Percentiles rank a stretch among this genome's conserved stretches.
Conservation (phyloP, 2,797 vertebrate genomes). For the Chelon labrosus region DNA sequence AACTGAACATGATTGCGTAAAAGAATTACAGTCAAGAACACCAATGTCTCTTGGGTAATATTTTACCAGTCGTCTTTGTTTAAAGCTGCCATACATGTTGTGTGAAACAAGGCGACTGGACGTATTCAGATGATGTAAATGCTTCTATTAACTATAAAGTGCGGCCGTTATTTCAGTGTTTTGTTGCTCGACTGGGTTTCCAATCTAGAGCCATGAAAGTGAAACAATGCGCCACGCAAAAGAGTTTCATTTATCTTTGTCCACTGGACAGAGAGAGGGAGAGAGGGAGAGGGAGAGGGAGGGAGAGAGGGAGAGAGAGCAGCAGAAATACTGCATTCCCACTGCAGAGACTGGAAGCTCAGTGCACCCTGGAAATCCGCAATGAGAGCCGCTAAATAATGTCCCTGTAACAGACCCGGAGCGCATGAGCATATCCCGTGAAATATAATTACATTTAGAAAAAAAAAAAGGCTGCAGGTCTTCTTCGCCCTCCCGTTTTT, state of each 20-base stretch:
- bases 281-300: conserved; percentile 35
- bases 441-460: conserved; percentile 29
- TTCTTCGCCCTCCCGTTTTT: neutral
- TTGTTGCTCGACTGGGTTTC: conserved; percentile 83
- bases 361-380: conserved; percentile 55
- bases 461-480: neutral
- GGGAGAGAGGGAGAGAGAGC: conserved; percentile 30
- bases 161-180: conserved; percentile 79
- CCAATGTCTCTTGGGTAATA: neutral
- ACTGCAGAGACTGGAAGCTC: conserved; percentile 69
- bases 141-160: conserved; percentile 81
- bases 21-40: neutral
- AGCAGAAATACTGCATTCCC: conserved; percentile 76
- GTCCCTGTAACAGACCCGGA: conserved; percentile 22
- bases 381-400: conserved; percentile 49
- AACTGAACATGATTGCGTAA: too few relatives aligned
- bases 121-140: conserved; percentile 76
- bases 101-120: conserved; percentile 57
- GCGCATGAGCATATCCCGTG: conserved; percentile 17
- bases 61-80: conserved; percentile 1
- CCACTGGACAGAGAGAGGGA: conserved; percentile 59
- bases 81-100: conserved; percentile 4
- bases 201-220: conserved; percentile 81
- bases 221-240: conserved; percentile 76
- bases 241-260: conserved; percentile 85